Percentiles rank a stretch among this genome's conserved stretches.
Conservation (phyloP, 35 echinoderm and acorn worm genomes). For the Hemicentrotus pulcherrimus region DNA sequence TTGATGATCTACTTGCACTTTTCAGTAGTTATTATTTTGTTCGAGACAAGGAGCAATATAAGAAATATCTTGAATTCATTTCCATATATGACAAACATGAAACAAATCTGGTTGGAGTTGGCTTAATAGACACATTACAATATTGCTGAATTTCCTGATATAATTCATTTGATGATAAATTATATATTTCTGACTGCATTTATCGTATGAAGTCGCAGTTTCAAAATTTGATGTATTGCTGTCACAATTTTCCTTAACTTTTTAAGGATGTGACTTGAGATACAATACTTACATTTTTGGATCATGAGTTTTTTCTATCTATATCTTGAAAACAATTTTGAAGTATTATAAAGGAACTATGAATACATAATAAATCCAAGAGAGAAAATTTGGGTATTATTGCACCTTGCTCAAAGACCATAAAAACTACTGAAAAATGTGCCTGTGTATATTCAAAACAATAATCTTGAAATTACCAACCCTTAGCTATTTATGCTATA, state of each 20-base stretch:
- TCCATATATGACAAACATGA: background rate
- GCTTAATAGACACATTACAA: background rate
- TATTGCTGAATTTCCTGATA: background rate
- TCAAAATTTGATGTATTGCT: too few species aligned
- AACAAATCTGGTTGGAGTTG: background rate
- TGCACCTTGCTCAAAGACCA: background rate
- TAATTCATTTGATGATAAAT: too few species aligned
- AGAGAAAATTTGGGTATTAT: background rate
- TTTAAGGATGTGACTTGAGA: too few species aligned
- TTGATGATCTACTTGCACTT: background rate
- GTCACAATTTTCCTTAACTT: too few species aligned
- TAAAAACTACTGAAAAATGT: background rate
- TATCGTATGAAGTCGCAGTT: too few species aligned
- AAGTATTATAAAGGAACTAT: too few species aligned
- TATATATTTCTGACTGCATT: too few species aligned
- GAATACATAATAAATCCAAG: background rate
- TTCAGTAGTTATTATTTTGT: background rate
- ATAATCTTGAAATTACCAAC: background rate
- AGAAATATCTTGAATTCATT: background rate
- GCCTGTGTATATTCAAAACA: background rate
- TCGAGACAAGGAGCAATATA: background rate
- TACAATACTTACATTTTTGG: too few species aligned
- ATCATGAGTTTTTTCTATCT: too few species aligned
- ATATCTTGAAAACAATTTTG: too few species aligned
- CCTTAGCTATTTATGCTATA: background rate